Evolutionary conservation across 1,140 invertebrate genomes (phyloP).

Genomic region (Antheraea mylitta): DNA sequence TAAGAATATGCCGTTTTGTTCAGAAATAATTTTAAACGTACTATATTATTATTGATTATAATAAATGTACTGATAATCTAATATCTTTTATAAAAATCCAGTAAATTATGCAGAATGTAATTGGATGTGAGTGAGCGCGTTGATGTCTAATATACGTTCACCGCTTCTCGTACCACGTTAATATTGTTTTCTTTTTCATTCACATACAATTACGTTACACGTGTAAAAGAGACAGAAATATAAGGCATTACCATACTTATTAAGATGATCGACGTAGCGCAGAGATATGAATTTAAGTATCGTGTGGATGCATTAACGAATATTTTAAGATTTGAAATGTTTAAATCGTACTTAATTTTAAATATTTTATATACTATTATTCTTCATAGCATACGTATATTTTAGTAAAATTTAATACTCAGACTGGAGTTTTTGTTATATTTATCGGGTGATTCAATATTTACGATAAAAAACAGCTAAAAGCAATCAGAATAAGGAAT

Average conservation of each 20-base stretch:
- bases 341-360: neutral
- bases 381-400: too few species aligned
- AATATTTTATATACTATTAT: neutral
- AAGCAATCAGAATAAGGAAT: too few species aligned
- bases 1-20: too few species aligned
- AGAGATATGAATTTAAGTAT: conserved; percentile 5
- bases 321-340: neutral
- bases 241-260: conserved; percentile 8
- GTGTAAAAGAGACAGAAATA: conserved; percentile 4
- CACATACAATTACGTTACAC: neutral
- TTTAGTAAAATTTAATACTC: too few species aligned
- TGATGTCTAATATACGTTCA: conserved; percentile 55
- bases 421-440: too few species aligned
- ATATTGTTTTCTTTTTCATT: neutral
- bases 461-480: too few species aligned
- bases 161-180: neutral
- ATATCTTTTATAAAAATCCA: neutral
- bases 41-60: neutral
- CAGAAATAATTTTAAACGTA: too few species aligned
- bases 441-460: too few species aligned
- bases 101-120: neutral
- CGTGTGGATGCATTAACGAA: neutral
- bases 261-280: conserved; percentile 3
- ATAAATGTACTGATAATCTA: conserved; percentile 22
- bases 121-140: conserved; percentile 38